Evolutionary conservation across 2,888 invertebrate genomes (phyloP).

Genomic region (Andrena fulva): DNA sequence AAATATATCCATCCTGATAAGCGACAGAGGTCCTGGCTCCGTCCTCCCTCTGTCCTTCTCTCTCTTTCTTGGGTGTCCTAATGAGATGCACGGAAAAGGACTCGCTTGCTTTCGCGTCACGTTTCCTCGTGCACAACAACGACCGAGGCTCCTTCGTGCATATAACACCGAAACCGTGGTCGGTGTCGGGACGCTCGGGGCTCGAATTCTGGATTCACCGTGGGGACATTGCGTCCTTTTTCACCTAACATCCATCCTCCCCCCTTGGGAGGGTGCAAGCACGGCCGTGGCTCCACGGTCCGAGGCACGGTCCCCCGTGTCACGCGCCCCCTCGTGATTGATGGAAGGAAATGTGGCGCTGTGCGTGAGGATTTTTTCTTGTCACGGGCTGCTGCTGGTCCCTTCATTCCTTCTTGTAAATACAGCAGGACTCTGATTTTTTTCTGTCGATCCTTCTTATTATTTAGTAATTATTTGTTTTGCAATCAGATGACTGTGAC

Average conservation of each 20-base stretch:
- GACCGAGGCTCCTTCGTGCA: constrained; percentile 33
- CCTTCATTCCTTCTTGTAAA: constrained; percentile 16
- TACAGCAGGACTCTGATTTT: constrained; percentile 6
- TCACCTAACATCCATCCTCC: not conserved
- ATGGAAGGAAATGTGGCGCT: constrained; percentile 53
- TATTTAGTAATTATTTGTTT: not conserved
- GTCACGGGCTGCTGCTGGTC: not conserved
- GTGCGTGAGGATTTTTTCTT: constrained; percentile 41
- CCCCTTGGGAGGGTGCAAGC: not conserved
- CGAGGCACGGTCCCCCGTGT: constrained; percentile 15
- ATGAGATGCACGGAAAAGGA: constrained; percentile 77
- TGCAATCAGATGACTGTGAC: too few species aligned
- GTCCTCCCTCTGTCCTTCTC: not conserved
- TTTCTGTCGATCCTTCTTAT: not conserved
- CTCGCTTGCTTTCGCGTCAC: constrained; percentile 77
- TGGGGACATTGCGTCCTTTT: constrained; percentile 25
- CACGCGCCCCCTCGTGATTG: constrained; percentile 50
- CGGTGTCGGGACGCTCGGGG: constrained; percentile 14
- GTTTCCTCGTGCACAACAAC: constrained; percentile 69
- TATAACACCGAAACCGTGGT: constrained; percentile 51
- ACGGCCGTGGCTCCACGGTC: not conserved
- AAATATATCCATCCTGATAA: constrained; percentile 75
- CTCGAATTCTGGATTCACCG: constrained; percentile 66
- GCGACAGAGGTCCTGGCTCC: constrained; percentile 60
- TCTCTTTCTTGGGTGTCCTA: constrained; percentile 60